Evolutionary conservation across 2,888 invertebrate genomes (phyloP).

Genomic region (Sthenelais limicola): DNA sequence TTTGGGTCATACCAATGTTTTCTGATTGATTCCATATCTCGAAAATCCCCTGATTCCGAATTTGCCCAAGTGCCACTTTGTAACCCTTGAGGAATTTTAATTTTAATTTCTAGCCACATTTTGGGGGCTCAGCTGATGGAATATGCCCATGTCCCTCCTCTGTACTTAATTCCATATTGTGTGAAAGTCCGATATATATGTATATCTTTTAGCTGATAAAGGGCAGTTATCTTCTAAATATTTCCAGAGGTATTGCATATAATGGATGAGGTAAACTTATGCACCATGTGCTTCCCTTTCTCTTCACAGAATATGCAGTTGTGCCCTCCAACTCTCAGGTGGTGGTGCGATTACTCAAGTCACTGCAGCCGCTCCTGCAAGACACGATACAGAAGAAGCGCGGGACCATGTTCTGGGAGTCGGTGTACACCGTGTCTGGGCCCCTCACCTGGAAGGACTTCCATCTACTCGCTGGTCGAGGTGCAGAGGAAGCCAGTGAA

Average conservation of each 20-base stretch:
- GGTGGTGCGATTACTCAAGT: slow-evolving; percentile 90
- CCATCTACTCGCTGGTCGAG: slow-evolving; percentile 93
- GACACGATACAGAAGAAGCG: slow-evolving; percentile 94
- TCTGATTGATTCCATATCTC: too few species aligned
- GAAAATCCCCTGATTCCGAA: too few species aligned
- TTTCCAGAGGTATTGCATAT: background rate
- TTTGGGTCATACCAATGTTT: too few species aligned
- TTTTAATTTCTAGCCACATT: too few species aligned
- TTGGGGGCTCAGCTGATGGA: too few species aligned
- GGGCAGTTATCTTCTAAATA: too few species aligned
- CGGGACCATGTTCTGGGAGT: slow-evolving; percentile 87
- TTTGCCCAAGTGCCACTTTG: too few species aligned
- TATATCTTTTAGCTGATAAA: too few species aligned
- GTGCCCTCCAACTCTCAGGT: slow-evolving; percentile 83
- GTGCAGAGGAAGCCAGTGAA: slow-evolving; percentile 93
- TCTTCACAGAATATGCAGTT: slow-evolving; percentile 44
- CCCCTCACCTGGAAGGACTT: slow-evolving; percentile 99
- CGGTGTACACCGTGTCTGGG: slow-evolving; percentile 91
- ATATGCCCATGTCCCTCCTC: too few species aligned
- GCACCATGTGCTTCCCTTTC: background rate
- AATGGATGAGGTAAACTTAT: slow-evolving; percentile 2
- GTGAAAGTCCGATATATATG: too few species aligned
- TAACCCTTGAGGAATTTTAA: too few species aligned
- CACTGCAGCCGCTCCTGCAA: slow-evolving; percentile 91
- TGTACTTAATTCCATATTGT: too few species aligned